Evolutionary conservation across 2,888 invertebrate species (phyloP), one percentile per base, ranked within the genome.

Genomic region (Cryptocheilus praepositus): DNA sequence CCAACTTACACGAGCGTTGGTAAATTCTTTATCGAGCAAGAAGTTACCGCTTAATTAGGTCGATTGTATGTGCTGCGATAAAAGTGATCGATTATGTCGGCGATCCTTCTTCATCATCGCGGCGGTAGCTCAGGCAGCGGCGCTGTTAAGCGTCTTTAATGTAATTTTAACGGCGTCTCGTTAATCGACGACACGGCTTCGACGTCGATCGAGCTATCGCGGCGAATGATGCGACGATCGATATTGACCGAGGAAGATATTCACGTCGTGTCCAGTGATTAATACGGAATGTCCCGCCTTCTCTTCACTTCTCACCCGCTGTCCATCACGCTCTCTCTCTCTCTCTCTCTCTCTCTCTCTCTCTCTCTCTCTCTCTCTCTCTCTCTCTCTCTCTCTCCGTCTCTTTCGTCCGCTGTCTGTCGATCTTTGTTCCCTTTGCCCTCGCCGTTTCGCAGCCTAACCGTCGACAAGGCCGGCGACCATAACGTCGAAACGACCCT

Each of bases 121-220:
- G 25, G 3, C 25, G 25, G 25, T 25, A 25, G 25, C 25, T 2
- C 25, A 2, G 36, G 36, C 36, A 7, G 36, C 7, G 36, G 36
- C 36, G 36, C 61, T 68, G 64, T 71, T 70, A 70, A 71, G 64
- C 71, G 65, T 64, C 56, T 61, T 68, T 71, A 71, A 71, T 69
- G 69, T 60, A 71, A 71, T 71, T 69, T 71, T 69, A 64, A 71
- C 69, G 69, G 64, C 69, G 57, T 44, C 69, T 15, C 61, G 49
- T 62, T 64, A 59, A 64, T 63, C 44, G 57, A 46, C 25, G 44
- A 45, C 57, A 25, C 3, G 36, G 11, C 36, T 36, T 36, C 36
- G 36, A 1, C 7, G 13, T 4, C 1, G 11, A 36, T 25, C 25
- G 36, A 36, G 36, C 13, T 11, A 11, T 36, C 36, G 36, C 36